Evolutionary conservation across 2,888 invertebrate species (phyloP).

Genomic region (Palloptera scutellata): DNA sequence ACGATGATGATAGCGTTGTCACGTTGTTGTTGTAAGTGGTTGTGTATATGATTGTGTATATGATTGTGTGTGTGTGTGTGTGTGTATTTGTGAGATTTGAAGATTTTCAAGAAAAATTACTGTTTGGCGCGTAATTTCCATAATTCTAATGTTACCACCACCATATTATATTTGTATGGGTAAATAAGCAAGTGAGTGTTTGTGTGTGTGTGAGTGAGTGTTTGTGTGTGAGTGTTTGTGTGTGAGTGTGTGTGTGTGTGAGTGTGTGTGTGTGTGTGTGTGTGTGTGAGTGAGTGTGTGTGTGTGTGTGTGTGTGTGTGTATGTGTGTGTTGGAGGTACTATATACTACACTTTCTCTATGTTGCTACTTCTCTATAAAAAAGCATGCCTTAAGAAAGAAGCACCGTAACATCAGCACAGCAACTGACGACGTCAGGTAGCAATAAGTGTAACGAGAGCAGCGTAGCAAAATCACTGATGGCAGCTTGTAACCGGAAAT

Average conservation of each 20-base stretch:
- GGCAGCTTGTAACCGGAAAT: slow-evolving; percentile 32
- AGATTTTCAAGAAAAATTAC: slow-evolving; percentile 20
- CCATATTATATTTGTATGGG: not conserved
- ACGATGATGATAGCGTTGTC: not conserved
- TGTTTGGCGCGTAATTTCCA: slow-evolving; percentile 17
- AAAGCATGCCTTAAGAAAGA: too few relatives aligned
- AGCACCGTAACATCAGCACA: too few relatives aligned
- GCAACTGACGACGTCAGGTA: too few relatives aligned
- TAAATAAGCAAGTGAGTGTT: not conserved
- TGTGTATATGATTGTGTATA: not conserved
- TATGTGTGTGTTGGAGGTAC: not conserved
- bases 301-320: slow-evolving; percentile 12
- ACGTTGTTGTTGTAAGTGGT: not conserved
- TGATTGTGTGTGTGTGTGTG: not conserved
- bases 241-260: slow-evolving; percentile 4
- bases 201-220: slow-evolving; percentile 1
- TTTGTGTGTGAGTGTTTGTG: not conserved
- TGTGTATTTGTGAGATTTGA: not conserved
- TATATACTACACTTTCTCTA: too few relatives aligned
- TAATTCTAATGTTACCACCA: not conserved
- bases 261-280: too few relatives aligned
- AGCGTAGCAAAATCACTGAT: slow-evolving; percentile 8
- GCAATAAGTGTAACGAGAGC: not conserved
- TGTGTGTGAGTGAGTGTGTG: slow-evolving; percentile 12
- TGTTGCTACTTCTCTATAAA: too few relatives aligned